A percentile compares a stretch with the other conserved stretches of the same genome.
phyloP scores from a whole-genome alignment of 2,797 vertebrate species.

The Spizella passerina region DNA sequence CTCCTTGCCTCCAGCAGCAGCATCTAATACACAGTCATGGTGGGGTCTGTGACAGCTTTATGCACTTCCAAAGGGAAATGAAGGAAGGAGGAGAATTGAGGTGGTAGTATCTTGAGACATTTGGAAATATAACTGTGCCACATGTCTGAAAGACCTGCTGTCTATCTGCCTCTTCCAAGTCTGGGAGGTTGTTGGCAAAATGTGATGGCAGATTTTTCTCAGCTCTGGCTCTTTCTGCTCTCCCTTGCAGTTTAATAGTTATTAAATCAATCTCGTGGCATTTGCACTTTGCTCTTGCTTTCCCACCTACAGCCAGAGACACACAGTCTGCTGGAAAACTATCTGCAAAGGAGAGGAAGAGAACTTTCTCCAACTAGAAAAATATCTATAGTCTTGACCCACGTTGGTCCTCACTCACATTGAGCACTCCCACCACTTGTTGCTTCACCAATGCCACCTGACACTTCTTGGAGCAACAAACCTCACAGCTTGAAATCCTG shows the following conservation, averaged over 20 bases:
- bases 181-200: not conserved
- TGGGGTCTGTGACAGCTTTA: not conserved
- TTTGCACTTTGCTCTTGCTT: not conserved
- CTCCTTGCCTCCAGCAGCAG: not conserved
- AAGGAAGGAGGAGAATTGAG: not conserved
- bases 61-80: not conserved
- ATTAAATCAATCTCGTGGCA: not conserved
- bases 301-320: not conserved
- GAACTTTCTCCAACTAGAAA: not conserved
- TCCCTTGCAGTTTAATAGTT: not conserved
- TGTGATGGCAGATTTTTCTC: not conserved
- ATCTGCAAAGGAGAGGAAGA: not conserved
- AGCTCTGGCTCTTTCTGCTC: not conserved
- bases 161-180: not conserved
- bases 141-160: not conserved
- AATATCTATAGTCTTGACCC: not conserved
- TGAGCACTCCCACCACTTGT: fast-evolving
- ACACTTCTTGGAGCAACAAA: not conserved
- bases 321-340: not conserved
- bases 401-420: not conserved
- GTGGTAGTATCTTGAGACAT: not conserved
- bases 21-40: not conserved
- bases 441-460: fast-evolving
- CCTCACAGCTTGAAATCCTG: not conserved
- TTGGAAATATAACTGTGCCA: not conserved